Evolutionary conservation across 2,888 invertebrate species (phyloP).

Genomic region (Arenicola marina): DNA sequence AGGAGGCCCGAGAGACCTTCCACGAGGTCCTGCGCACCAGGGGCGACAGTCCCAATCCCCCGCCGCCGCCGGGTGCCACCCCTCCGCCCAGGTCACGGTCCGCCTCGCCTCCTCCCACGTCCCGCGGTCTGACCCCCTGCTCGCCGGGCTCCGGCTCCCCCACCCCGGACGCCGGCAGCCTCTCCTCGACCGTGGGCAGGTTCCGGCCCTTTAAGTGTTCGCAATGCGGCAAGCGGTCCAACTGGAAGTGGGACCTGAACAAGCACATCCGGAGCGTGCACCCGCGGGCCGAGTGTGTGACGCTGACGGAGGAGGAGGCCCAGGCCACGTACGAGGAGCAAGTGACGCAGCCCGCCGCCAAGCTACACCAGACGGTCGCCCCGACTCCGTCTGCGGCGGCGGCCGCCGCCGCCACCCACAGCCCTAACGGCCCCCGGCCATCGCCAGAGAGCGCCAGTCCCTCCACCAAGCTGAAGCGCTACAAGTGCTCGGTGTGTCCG

Average conservation of each 20-base stretch:
- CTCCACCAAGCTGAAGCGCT: slow-evolving; percentile 26
- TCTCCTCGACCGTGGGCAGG: too few species aligned
- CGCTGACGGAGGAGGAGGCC: slow-evolving; percentile 52
- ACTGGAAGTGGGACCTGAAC: slow-evolving; percentile 98
- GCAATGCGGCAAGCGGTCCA: slow-evolving; percentile 88
- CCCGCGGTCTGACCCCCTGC: background rate
- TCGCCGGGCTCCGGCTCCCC: too few species aligned
- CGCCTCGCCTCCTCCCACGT: background rate
- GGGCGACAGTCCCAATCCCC: too few species aligned
- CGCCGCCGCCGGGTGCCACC: background rate
- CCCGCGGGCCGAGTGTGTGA: slow-evolving; percentile 43
- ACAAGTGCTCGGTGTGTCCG: slow-evolving; percentile 32
- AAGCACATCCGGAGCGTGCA: slow-evolving; percentile 75
- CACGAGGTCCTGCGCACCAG: background rate
- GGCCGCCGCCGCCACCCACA: background rate
- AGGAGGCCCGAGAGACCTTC: slow-evolving; percentile 11
- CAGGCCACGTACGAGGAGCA: slow-evolving; percentile 43
- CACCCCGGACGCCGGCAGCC: too few species aligned
- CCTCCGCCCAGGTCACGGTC: background rate
- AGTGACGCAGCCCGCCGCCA: background rate
- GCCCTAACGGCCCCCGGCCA: background rate
- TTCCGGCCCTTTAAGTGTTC: slow-evolving; percentile 86
- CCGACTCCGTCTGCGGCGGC: background rate
- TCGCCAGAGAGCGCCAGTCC: background rate
- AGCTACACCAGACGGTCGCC: too few species aligned